Evolutionary conservation across 2,888 invertebrate genomes (phyloP), one percentile per base, ranked within the genome.

Genomic region (Ornithoptera priamus): DNA sequence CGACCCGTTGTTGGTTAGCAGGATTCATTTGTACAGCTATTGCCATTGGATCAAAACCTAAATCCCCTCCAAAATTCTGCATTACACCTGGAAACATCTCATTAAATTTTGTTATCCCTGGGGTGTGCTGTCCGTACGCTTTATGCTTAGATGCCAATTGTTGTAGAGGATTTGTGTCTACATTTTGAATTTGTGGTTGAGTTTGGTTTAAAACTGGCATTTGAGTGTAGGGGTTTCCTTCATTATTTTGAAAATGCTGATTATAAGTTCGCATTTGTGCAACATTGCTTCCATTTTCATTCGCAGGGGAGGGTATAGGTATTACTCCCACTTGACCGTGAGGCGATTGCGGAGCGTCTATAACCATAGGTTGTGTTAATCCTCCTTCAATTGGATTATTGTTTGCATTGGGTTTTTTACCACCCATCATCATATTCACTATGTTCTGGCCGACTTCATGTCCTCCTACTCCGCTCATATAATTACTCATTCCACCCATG

Each of bases 11-110:
- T 65, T 88, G 85, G 72, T 92, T 92, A 56, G 85, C 86, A 63
- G 92, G 92, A 76, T 92, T 92, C 90, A 92, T 90, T 78, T 92
- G 90, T 75, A 92, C 82, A 15, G 92, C 92, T 72, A 92, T 87
- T 56, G 86, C 81, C 92, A 92, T 92, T 2, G 92, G 92, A 77
- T 92, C 91, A 71, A 90, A 92, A 50, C 87, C 87, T 68, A 92
- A 79, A 70, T 90, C 86, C 24, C 83, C 84, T 18, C 78, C 80
- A 24, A 77, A 46, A 22, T 80, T 85, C 75, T 85, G 81, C 80
- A 82, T 84, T 12, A 89, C 84, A 24, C 89, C 90, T 53, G 92
- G 90, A 71, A 92, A 91, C 86, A 90, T 88, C 77, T 90, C 83
- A 66, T 90, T 87, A 71, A 92, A 92, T 73, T 89, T 91, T 30